phyloP scores from a whole-genome alignment of 2,113 vertebrate genomes.

The Grus americana region DNA sequence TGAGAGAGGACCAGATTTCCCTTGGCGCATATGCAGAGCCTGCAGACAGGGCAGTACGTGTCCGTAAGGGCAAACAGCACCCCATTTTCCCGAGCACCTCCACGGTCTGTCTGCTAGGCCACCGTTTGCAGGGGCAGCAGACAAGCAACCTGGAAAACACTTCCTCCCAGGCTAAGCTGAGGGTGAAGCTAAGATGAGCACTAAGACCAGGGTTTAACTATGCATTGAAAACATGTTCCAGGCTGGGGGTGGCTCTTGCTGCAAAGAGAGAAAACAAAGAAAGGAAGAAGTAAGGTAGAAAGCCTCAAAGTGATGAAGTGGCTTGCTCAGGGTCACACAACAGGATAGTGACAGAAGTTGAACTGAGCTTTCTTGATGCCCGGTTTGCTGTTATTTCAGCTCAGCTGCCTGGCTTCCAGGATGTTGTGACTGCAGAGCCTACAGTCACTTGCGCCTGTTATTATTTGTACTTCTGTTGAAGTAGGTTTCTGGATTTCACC shows the following conservation, averaged over 20 bases:
- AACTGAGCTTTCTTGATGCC: not conserved
- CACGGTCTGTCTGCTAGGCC: not conserved
- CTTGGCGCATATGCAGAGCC: not conserved
- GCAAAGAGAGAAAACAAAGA: not conserved
- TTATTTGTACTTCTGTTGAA: constrained; percentile 26
- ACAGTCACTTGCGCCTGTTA: constrained; percentile 5
- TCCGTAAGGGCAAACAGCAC: not conserved
- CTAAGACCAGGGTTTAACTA: not conserved
- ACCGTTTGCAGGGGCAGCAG: rapidly evolving
- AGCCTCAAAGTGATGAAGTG: not conserved
- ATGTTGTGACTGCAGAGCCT: constrained; percentile 30
- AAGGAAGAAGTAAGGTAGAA: not conserved
- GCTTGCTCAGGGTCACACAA: not conserved
- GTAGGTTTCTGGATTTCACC: constrained; percentile 61
- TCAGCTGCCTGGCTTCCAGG: not conserved
- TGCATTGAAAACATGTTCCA: not conserved
- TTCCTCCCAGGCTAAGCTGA: not conserved
- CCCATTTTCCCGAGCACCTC: not conserved
- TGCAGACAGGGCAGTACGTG: not conserved
- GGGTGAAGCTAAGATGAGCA: not conserved
- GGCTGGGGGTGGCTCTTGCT: not conserved
- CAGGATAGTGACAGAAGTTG: not conserved
- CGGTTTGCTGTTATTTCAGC: not conserved
- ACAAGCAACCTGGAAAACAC: not conserved
- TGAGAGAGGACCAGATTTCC: not conserved